phyloP scores from a whole-genome alignment of 2,888 invertebrate species.

The Melanchra persicariae region DNA sequence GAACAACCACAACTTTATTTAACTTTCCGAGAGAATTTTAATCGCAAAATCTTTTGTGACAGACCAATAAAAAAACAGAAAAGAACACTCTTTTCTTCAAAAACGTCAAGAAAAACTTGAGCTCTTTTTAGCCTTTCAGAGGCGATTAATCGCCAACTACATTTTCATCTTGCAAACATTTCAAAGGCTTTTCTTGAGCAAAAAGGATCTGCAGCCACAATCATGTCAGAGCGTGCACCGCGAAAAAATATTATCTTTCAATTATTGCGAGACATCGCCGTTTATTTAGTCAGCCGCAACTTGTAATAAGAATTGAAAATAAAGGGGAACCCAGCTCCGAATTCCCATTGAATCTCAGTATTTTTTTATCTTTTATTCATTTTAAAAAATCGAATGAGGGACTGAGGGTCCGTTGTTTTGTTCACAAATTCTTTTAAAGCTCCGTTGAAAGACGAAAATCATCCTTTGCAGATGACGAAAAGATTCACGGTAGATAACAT shows the following conservation, averaged over 20 bases:
- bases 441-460: constrained; percentile 15
- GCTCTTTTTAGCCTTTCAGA: constrained; percentile 48
- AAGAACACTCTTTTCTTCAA: constrained; percentile 19
- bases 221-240: constrained; percentile 73
- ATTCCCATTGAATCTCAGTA: constrained; percentile 50
- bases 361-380: constrained; percentile 42
- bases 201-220: constrained; percentile 71
- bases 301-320: constrained; percentile 80
- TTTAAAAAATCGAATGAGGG: constrained; percentile 36
- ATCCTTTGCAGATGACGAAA: constrained; percentile 1
- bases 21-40: not conserved
- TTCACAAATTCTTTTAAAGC: constrained; percentile 14
- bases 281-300: constrained; percentile 81
- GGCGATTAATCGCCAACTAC: constrained; percentile 59
- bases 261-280: constrained; percentile 78
- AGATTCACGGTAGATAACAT: constrained; percentile 16
- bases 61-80: constrained; percentile 1
- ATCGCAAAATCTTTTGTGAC: constrained; percentile 8
- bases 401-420: too few relatives aligned
- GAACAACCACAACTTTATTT: constrained; percentile 21
- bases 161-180: constrained; percentile 66
- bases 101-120: constrained; percentile 7
- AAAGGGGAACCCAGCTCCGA: constrained; percentile 68
- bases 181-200: constrained; percentile 66
- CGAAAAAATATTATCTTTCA: constrained; percentile 85